These are phyloP conservation scores for Marcusenius ussheri DNA, from an alignment of 2,113 vertebrate genomes.

Conservation along the genomic window DNA sequence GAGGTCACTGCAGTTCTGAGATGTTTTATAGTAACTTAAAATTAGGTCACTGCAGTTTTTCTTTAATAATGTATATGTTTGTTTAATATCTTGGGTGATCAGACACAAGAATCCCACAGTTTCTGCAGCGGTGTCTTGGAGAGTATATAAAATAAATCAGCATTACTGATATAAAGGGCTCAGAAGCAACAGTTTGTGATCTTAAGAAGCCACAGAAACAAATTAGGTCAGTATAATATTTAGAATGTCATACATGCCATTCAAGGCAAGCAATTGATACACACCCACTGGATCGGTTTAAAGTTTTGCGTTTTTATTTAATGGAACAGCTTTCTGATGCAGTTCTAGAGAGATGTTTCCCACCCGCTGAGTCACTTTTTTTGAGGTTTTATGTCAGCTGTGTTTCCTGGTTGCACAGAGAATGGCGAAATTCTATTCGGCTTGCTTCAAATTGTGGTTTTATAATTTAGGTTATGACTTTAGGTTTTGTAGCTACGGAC, in stretches of 20 bases:
- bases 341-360: background rate
- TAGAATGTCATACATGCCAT: background rate
- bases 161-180: background rate
- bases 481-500: background rate
- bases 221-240: background rate
- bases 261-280: background rate
- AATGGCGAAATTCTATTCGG: background rate
- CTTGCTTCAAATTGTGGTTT: background rate
- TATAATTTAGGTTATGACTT: conserved; percentile 19
- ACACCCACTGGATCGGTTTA: background rate
- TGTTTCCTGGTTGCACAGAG: background rate
- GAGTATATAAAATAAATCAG: background rate
- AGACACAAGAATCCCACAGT: background rate
- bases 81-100: background rate
- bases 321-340: background rate
- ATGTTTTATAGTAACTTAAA: background rate
- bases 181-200: background rate
- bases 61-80: background rate
- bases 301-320: background rate
- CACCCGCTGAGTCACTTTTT: background rate
- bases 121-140: background rate
- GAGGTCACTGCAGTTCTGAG: background rate
- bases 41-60: background rate
- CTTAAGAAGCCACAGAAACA: background rate
- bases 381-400: background rate